These are phyloP conservation scores for Meandrusa payeni DNA, from an alignment of 2,888 invertebrate genomes.

Conservation along the genomic window DNA sequence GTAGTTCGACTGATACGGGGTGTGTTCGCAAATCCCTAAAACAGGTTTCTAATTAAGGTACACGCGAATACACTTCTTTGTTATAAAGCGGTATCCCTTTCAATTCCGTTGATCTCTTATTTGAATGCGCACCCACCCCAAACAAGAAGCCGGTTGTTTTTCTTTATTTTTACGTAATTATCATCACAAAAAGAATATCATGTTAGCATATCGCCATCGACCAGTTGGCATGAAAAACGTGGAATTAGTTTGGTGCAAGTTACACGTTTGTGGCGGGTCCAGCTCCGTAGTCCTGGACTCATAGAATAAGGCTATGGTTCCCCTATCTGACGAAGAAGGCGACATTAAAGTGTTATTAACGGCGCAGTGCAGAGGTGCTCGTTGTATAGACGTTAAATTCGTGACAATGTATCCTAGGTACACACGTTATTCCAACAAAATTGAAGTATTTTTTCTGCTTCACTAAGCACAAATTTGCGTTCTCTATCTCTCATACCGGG, in stretches of 20 bases:
- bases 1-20: too few species aligned
- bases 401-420: too few species aligned
- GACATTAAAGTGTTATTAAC: too few species aligned
- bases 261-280: not conserved
- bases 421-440: too few species aligned
- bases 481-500: too few species aligned
- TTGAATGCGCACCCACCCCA: conserved; percentile 15
- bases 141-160: conserved; percentile 16
- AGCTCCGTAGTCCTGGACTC: too few species aligned
- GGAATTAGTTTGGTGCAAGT: conserved; percentile 20
- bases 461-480: too few species aligned
- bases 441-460: too few species aligned
- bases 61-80: not conserved
- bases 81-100: conserved; percentile 7
- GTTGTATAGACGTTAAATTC: too few species aligned
- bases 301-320: too few species aligned
- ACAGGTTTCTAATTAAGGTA: conserved; percentile 7
- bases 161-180: conserved; percentile 25
- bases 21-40: conserved; percentile 6
- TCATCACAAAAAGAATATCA: conserved; percentile 20
- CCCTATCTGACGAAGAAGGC: too few species aligned
- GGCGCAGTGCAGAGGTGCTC: too few species aligned
- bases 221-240: conserved; percentile 21
- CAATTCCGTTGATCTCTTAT: conserved; percentile 19
- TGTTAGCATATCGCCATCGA: conserved; percentile 22